Base-by-base conservation (phyloP, 1,140 invertebrate species). In the Conus betulinus region DNA sequence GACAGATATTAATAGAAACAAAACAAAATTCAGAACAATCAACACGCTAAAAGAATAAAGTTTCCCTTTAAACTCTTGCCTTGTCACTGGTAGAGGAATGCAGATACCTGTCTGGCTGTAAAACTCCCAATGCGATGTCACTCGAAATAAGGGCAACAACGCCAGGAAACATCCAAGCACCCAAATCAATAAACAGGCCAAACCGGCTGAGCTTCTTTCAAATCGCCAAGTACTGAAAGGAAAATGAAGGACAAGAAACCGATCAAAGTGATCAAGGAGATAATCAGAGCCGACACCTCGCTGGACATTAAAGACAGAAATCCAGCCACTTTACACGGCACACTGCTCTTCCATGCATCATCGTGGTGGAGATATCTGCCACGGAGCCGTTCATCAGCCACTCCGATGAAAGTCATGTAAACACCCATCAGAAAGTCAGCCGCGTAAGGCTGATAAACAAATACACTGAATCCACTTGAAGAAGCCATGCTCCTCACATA, bases 341-440 rank as follows among this genome's bases (percentile, higher is more conserved):
- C 39, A 81, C 93, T 93, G 6, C 88, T 71, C 74, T 89, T 87
- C 93, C 93, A 94, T 0, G 52, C 17, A 8, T 55, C 60, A 13
- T 91, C 93, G 74, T 93, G 71, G 52, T 87, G 90, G 10, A 91
- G 85, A 84, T 94, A 94, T 15, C n/a, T 67, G 17, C 91, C 91
- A 13, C 89, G 87, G 84, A 89, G 93, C 15, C 84, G n/a, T 6
- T 85, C 74, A 78, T 94, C 93, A 17, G 91, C 91, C 8, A 88
- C 67, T 11, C 91, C 93, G n/a, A 94, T 93, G 15, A 94, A 91
- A 4, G 92, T 63, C 67, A 94, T 82, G 85, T 94, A 94, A 8
- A 93, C 52, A 10, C 93, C 93, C 93, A 93, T 94, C 10, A 92
- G 85, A n/a, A 93, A 90, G 84, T 94, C 93, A 63, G 92, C 89